Evolutionary conservation across 2,113 vertebrate species (phyloP).

Genomic region (Porphyrio hochstetteri): DNA sequence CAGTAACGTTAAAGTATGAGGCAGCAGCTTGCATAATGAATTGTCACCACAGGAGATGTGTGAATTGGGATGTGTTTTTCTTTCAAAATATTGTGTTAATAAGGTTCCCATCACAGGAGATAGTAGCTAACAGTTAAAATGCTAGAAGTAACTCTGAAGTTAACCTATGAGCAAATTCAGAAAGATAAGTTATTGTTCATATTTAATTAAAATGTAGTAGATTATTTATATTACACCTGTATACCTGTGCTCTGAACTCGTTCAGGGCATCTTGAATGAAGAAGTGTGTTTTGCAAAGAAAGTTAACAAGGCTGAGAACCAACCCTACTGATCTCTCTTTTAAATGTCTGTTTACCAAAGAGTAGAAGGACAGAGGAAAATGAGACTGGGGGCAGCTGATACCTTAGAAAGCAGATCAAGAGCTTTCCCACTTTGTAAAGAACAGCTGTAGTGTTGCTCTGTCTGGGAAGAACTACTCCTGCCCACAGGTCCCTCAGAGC

Average conservation of each 20-base stretch:
- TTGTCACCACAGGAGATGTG: background rate
- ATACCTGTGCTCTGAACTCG: background rate
- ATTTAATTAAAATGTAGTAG: too few species aligned
- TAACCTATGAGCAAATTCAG: background rate
- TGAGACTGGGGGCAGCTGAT: background rate
- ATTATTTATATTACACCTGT: too few species aligned
- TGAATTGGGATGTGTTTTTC: background rate
- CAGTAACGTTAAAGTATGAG: background rate
- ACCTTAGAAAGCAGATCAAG: background rate
- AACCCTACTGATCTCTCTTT: background rate
- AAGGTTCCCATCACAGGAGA: background rate
- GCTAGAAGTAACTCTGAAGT: background rate
- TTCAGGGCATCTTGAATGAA: background rate
- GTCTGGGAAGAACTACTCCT: background rate
- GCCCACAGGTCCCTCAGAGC: background rate
- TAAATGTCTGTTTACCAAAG: background rate
- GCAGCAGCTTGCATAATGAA: background rate
- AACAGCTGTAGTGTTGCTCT: background rate
- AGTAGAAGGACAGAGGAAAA: background rate
- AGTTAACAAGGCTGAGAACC: background rate
- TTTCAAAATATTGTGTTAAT: background rate
- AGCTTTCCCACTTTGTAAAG: background rate
- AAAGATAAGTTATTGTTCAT: background rate
- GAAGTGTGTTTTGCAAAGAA: background rate
- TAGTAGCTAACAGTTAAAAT: background rate